phyloP scores from a whole-genome alignment of 2,888 invertebrate genomes.

The Macrosiphum euphorbiae region DNA sequence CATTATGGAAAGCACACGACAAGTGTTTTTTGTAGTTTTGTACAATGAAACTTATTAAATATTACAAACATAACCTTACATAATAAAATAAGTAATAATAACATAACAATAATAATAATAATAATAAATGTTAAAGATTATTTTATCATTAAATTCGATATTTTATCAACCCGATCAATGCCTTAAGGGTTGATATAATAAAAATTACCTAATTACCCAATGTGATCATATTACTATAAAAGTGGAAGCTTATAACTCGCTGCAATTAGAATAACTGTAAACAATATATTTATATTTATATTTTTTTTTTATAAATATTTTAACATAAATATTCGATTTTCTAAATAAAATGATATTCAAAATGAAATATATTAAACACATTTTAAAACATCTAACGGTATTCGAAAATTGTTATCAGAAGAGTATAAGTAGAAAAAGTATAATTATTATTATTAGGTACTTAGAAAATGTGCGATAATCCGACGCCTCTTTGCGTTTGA shows the following conservation, averaged over 20 bases:
- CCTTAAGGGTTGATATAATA: neutral
- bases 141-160: neutral
- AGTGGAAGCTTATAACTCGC: neutral
- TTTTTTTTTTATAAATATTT: neutral
- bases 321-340: neutral
- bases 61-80: no score
- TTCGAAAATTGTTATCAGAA: neutral
- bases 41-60: no score
- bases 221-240: neutral
- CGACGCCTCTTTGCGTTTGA: neutral
- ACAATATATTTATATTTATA: no score
- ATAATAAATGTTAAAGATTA: no score
- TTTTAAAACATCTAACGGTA: neutral
- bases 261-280: neutral
- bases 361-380: neutral
- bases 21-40: no score
- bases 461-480: neutral
- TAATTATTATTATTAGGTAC: neutral
- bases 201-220: neutral
- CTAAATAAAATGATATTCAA: neutral
- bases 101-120: no score
- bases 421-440: neutral
- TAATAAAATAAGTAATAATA: no score
- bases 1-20: no score
- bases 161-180: neutral